Evolutionary conservation across 2,888 invertebrate genomes (phyloP).

Genomic region (Cheilosia vernalis): DNA sequence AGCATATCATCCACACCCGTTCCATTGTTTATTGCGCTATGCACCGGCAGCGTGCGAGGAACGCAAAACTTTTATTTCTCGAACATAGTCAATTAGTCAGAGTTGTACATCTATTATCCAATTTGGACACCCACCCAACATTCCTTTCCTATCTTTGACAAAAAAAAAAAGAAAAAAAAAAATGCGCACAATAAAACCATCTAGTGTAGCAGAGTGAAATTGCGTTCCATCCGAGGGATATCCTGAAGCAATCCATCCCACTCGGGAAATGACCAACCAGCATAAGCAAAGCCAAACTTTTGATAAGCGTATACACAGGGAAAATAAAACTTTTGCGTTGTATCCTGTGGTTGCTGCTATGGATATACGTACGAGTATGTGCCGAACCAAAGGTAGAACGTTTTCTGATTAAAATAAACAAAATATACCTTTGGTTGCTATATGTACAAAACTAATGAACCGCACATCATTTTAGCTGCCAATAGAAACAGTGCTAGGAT

Average conservation of each 20-base stretch:
- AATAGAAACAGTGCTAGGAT: not conserved
- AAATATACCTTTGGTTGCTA: not conserved
- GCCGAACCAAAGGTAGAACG: constrained; percentile 9
- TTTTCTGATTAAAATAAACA: constrained; percentile 41
- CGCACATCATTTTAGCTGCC: constrained; percentile 4
- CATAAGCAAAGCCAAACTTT: constrained; percentile 21
- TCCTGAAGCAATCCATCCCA: constrained; percentile 15
- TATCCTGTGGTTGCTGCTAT: not conserved
- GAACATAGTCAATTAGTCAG: constrained; percentile 64
- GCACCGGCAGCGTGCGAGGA: not conserved
- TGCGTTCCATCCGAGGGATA: constrained; percentile 7
- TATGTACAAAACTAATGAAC: constrained; percentile 45
- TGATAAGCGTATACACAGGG: constrained; percentile 23
- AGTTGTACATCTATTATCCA: constrained; percentile 57
- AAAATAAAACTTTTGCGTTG: constrained; percentile 23
- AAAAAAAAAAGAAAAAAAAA: not conserved
- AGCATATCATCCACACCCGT: constrained; percentile 13
- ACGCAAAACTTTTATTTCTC: constrained; percentile 43
- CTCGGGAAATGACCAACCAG: constrained; percentile 20
- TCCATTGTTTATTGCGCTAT: not conserved
- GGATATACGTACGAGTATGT: not conserved
- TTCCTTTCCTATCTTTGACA: not conserved
- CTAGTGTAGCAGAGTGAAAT: constrained; percentile 4
- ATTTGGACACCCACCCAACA: constrained; percentile 18
- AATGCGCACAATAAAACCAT: constrained; percentile 12